phyloP scores from a whole-genome alignment of 2,113 vertebrate species.

The Crotalus tigris region DNA sequence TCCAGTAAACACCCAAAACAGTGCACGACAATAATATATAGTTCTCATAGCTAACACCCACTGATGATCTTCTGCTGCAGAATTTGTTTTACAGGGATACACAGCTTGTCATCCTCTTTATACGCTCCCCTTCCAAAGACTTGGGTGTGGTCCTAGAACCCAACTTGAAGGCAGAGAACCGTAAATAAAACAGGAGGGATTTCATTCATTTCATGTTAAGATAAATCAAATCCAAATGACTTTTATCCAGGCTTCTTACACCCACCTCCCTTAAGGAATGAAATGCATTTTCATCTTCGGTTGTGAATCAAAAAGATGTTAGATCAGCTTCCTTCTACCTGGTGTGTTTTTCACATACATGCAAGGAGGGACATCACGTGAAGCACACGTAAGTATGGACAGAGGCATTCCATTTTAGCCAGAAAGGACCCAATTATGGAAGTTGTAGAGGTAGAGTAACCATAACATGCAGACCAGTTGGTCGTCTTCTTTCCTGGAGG shows the following conservation, averaged over 20 bases:
- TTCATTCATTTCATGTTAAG: background rate
- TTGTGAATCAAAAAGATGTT: conserved; percentile 13
- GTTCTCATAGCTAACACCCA: too few relatives aligned
- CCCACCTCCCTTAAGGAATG: background rate
- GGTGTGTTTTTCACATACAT: background rate
- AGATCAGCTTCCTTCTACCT: conserved; percentile 8
- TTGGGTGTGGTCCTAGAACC: too few relatives aligned
- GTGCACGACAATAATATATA: too few relatives aligned
- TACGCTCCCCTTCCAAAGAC: too few relatives aligned
- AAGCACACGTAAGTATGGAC: conserved; percentile 16
- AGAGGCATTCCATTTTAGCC: conserved; percentile 28
- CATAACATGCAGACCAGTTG: conserved; percentile 16
- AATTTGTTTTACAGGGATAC: too few relatives aligned
- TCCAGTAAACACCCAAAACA: too few relatives aligned
- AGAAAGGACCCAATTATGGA: conserved; percentile 17
- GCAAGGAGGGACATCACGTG: conserved; percentile 28
- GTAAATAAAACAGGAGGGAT: too few relatives aligned
- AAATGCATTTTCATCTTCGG: conserved; percentile 41
- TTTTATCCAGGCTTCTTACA: background rate
- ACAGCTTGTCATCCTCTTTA: too few relatives aligned
- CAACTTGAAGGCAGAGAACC: too few relatives aligned
- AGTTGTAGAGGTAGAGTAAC: background rate
- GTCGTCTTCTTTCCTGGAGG: background rate
- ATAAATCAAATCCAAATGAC: background rate
- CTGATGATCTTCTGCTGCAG: too few relatives aligned